These are phyloP conservation scores for Eunapius fragilis DNA, from an alignment of 37 sponge, comb jelly and placozoan genomes.

Conservation along the genomic window DNA sequence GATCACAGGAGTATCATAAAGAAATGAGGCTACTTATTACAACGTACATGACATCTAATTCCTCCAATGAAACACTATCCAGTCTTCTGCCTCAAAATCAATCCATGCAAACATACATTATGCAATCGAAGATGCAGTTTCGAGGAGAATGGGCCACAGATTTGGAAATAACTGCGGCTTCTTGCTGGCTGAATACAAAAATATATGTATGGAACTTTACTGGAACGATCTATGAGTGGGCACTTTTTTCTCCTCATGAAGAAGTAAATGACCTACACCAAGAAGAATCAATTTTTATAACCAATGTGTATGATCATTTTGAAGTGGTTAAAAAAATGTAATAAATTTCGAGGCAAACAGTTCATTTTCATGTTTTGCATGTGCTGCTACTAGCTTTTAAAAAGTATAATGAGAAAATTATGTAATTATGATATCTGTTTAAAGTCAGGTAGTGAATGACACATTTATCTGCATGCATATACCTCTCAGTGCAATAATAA, in stretches of 20 bases:
- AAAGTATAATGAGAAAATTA: background rate
- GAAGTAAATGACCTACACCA: background rate
- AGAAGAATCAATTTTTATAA: background rate
- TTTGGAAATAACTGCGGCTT: background rate
- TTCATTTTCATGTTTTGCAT: background rate
- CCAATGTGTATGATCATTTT: background rate
- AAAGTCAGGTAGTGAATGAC: background rate
- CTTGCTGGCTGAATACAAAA: background rate
- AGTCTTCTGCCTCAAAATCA: background rate
- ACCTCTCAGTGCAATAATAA: background rate
- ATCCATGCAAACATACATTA: background rate
- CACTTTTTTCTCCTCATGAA: background rate
- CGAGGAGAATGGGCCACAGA: background rate
- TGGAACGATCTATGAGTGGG: background rate
- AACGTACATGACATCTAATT: background rate
- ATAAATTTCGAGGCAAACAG: background rate
- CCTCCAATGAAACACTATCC: background rate
- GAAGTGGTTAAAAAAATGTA: background rate
- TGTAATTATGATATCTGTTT: background rate
- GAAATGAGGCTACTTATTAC: background rate
- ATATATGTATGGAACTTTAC: background rate
- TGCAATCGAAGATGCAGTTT: background rate
- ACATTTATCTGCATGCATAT: background rate
- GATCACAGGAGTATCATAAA: background rate
- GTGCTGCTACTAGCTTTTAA: background rate